phyloP scores from a whole-genome alignment of 2,797 vertebrate species.

The Lindbergichthys nudifrons region DNA sequence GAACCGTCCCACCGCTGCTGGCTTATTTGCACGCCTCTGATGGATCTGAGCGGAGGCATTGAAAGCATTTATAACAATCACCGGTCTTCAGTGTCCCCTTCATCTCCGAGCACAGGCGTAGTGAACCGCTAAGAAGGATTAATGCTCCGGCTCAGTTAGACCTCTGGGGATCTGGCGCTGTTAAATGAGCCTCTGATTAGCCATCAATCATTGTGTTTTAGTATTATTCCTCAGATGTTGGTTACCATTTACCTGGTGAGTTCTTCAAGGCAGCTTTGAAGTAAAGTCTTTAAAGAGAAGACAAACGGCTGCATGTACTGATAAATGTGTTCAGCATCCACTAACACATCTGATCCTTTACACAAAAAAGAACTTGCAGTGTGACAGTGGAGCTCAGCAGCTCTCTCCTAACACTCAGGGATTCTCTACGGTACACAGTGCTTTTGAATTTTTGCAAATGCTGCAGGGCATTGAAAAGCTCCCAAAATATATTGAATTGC shows the following conservation, averaged over 20 bases:
- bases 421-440: neutral
- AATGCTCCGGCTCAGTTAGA: constrained; percentile 31
- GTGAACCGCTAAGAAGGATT: constrained; percentile 19
- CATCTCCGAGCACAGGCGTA: constrained; percentile 18
- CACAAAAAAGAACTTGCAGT: constrained; percentile 18
- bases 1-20: neutral
- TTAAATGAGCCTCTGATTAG: constrained; percentile 25
- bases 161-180: neutral
- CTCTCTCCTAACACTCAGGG: constrained; percentile 4
- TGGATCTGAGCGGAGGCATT: constrained; percentile 22
- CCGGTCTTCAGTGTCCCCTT: constrained; percentile 10
- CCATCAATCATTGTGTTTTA: constrained; percentile 17
- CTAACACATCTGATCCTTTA: constrained; percentile 50
- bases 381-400: constrained; percentile 22
- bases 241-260: constrained; percentile 4
- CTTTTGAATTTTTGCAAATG: neutral
- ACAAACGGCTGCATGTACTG: constrained; percentile 15
- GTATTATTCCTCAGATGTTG: constrained; percentile 1
- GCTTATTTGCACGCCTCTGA: constrained; percentile 27
- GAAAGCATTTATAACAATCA: constrained; percentile 32
- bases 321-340: constrained; percentile 31
- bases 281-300: neutral
- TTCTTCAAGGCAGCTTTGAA: neutral
- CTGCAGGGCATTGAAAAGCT: neutral
- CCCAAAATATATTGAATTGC: neutral